Evolutionary conservation across 2,797 vertebrate species (phyloP).

Genomic region (Anniella stebbinsi): DNA sequence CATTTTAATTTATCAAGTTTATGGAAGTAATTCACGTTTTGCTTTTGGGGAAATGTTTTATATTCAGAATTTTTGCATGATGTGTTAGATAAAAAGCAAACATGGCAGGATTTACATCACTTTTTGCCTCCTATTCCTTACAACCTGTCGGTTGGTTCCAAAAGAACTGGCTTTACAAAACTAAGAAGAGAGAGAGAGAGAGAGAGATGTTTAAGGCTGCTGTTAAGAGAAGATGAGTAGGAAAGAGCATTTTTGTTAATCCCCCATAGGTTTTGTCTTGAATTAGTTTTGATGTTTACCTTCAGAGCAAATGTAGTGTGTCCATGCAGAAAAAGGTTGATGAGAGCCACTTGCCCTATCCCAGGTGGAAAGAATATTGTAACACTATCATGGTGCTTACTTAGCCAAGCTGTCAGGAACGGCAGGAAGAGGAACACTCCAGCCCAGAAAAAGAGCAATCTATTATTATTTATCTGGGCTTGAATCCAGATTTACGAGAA

Average conservation of each 20-base stretch:
- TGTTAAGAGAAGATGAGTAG: background rate
- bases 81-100: background rate
- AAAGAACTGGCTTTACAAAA: background rate
- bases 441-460: background rate
- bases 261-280: background rate
- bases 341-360: background rate
- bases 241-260: background rate
- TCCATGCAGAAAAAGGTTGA: too few relatives aligned
- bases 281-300: background rate
- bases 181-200: fast-evolving
- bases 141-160: background rate
- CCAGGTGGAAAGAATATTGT: background rate
- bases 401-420: background rate
- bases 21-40: background rate
- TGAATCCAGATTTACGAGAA: too few relatives aligned
- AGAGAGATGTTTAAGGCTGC: conserved; percentile 4
- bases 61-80: background rate
- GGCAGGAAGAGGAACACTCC: too few relatives aligned
- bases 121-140: background rate
- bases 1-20: background rate
- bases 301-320: background rate
- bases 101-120: background rate
- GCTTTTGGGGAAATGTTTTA: conserved; percentile 9
- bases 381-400: background rate
- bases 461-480: background rate